A percentile compares a stretch with the other conserved stretches of the same genome.
These are phyloP conservation scores for Heterocephalus glaber DNA, from an alignment of 2,113 vertebrate genomes.

Conservation along the genomic window DNA sequence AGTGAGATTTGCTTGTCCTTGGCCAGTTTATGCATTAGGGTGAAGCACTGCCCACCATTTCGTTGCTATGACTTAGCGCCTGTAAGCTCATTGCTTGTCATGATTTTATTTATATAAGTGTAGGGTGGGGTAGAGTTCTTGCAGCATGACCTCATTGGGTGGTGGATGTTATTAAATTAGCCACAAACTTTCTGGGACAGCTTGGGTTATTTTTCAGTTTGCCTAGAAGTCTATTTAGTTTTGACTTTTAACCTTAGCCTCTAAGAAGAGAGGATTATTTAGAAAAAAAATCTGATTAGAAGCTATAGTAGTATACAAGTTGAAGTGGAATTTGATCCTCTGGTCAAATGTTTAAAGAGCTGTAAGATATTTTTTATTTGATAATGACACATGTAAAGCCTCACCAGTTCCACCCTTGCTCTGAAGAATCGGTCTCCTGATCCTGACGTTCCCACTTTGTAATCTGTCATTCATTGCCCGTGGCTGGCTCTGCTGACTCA, in stretches of 20 bases:
- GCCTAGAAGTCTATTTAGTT: conserved; percentile 71
- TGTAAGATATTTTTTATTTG: conserved; percentile 19
- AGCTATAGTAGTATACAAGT: background rate
- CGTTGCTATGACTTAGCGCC: background rate
- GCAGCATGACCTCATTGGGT: conserved; percentile 6
- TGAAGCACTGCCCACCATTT: background rate
- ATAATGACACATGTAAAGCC: conserved; percentile 66
- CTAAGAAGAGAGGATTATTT: conserved; percentile 77
- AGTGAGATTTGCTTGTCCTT: background rate
- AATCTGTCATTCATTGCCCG: conserved; percentile 53
- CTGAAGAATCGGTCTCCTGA: conserved; percentile 72
- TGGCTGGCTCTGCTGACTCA: conserved; percentile 64
- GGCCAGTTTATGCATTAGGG: background rate
- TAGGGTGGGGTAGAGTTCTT: background rate
- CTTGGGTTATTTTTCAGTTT: conserved; percentile 63
- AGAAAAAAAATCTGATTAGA: conserved; percentile 62
- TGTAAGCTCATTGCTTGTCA: background rate
- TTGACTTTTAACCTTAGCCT: conserved; percentile 69
- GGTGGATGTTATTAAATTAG: conserved; percentile 55
- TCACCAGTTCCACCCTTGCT: conserved; percentile 61
- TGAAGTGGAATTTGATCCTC: conserved; percentile 66
- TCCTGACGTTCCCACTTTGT: conserved; percentile 64
- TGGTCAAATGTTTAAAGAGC: conserved; percentile 38
- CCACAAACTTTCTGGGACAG: conserved; percentile 55
- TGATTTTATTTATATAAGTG: conserved; percentile 35